A percentile compares a stretch with the other conserved stretches of the same genome.
Conservation (phyloP, 2,113 vertebrate genomes). For the Phrynocephalus versicolor region DNA sequence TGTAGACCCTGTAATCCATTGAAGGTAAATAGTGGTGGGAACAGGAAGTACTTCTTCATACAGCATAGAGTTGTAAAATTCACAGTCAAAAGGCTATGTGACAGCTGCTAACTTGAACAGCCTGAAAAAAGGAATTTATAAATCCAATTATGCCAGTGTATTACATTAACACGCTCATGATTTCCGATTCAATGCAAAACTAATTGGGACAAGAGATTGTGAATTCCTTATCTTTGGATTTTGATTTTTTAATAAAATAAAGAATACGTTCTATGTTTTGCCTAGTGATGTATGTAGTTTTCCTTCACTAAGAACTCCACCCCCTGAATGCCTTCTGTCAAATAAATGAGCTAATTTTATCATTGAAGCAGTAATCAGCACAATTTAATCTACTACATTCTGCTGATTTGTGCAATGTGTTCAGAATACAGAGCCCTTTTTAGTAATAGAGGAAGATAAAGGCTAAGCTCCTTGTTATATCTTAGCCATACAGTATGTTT, state of each 20-base stretch:
- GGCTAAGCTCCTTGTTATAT: neutral
- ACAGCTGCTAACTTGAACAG: too few relatives aligned
- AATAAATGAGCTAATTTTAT: conserved; percentile 6
- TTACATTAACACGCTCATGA: neutral
- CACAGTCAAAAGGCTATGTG: too few relatives aligned
- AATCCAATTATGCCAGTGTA: neutral
- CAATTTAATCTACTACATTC: neutral
- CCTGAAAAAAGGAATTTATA: too few relatives aligned
- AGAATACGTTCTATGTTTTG: neutral
- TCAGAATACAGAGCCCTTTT: neutral
- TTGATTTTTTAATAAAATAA: neutral
- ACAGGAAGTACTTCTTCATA: too few relatives aligned
- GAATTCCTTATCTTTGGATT: neutral
- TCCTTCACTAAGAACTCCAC: neutral
- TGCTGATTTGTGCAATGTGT: neutral
- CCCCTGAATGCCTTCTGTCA: neutral
- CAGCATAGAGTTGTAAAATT: too few relatives aligned
- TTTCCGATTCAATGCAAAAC: neutral
- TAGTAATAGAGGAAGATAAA: neutral
- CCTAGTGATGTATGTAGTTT: neutral
- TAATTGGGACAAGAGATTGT: neutral
- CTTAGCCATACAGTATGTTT: neutral
- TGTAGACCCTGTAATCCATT: too few relatives aligned
- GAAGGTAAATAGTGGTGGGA: too few relatives aligned
- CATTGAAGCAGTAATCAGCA: neutral